Conservation (phyloP, 1,140 invertebrate genomes). For the Hylyphantes graminicola region DNA sequence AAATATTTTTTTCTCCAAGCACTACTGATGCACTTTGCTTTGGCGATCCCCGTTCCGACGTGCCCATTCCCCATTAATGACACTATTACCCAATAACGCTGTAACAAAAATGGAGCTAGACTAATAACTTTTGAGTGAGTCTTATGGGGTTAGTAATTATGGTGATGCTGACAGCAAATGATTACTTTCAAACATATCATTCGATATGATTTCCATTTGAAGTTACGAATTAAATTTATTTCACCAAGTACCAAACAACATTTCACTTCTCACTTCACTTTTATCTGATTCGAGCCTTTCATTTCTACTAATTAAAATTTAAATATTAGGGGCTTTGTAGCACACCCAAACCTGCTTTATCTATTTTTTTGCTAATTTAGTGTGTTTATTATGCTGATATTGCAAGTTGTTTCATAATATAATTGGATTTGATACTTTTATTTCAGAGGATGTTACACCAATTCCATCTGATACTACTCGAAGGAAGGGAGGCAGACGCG, state of each 20-base stretch:
- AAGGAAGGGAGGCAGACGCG: slow-evolving; percentile 99
- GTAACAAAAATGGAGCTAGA: no score
- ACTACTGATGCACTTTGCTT: no score
- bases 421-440: slow-evolving; percentile 17
- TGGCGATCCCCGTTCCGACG: no score
- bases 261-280: not conserved
- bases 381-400: slow-evolving; percentile 1
- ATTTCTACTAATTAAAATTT: not conserved
- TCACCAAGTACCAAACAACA: not conserved
- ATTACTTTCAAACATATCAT: no score
- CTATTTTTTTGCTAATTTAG: not conserved
- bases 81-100: no score
- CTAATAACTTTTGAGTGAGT: no score
- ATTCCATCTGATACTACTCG: slow-evolving; percentile 98
- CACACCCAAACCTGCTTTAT: not conserved
- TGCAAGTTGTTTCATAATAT: slow-evolving; percentile 38
- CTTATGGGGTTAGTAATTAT: no score
- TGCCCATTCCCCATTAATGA: no score
- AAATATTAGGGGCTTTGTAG: not conserved
- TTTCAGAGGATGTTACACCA: slow-evolving; percentile 92
- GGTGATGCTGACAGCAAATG: no score
- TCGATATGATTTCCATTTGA: no score
- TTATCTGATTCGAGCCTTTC: not conserved
- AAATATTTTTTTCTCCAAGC: no score
- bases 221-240: no score